Evolutionary conservation across 2,113 vertebrate species (phyloP), one percentile per base, ranked within the genome.

Genomic region (Stomatorhinus ivindoensis): DNA sequence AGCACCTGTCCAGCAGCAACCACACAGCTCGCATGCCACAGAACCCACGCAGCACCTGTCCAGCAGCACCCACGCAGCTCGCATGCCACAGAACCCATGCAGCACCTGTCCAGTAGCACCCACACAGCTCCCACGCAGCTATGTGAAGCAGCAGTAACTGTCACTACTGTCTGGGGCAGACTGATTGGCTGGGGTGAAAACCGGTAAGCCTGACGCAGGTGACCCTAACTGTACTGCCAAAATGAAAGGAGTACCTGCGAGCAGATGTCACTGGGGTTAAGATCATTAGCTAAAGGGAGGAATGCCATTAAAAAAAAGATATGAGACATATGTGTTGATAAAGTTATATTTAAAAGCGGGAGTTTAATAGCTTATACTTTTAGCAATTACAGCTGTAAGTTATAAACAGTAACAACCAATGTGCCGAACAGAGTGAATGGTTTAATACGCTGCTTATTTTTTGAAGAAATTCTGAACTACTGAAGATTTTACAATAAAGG

Each of bases 221-320:
- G 83, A 86, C 83, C 83, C 50, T 50, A 86, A 86, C 44, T 86
- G 83, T 50, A 48, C 83, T 27, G 44, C n/a, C 44, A 86, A 86
- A 50, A 86, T 31, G 83, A 48, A 47, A 86, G 15, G 4, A 27
- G 73, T 50, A 86, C n/a, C 47, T 47, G 83, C 1, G 5, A 86
- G 83, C 10, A 2, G 24, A 5, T 86, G 24, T 86, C 47, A 48
- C 82, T 1, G 24, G 82, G 82, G 46, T 47, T 47, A 85, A 85
- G 42, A 85, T 85, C 83, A 86, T 27, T 86, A 50, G 47, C 44
- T 50, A 27, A 27, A 46, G 44, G 44, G 44, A 86, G 10, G 21
- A 50, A 50, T 86, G 24, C n/a, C 83, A 50, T 86, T 50, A 50
- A 86, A 50, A 46, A 46, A 80, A 19, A 17, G 47, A 15, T 11